Conservation (phyloP, 2,797 vertebrate genomes). For the Sebastes minor region DNA sequence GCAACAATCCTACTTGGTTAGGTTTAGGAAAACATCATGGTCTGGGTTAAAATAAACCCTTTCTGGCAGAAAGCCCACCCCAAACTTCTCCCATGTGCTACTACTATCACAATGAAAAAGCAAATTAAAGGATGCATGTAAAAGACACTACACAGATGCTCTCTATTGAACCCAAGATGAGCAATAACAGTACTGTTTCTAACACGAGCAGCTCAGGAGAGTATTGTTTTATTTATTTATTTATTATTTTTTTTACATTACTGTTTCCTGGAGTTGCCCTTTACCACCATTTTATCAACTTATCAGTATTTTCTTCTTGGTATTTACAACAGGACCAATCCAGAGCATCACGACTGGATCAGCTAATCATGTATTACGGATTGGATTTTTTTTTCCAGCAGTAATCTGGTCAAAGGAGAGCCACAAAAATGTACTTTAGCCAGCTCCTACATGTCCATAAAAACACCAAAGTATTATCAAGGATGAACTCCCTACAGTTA, state of each 20-base stretch:
- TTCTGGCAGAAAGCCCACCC: too few relatives aligned
- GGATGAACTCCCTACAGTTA: neutral
- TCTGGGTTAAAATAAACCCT: too few relatives aligned
- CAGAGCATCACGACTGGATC: neutral
- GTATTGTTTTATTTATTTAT: neutral
- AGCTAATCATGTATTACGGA: neutral
- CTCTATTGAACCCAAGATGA: neutral
- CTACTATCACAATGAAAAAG: neutral
- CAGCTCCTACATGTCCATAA: neutral
- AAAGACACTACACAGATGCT: constrained; percentile 8
- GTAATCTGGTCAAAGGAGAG: neutral
- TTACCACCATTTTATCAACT: neutral
- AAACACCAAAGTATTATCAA: neutral
- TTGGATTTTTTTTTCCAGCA: neutral
- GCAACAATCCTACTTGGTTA: too few relatives aligned
- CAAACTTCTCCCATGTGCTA: neutral
- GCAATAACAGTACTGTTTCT: neutral
- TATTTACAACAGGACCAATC: neutral
- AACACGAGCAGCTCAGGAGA: neutral
- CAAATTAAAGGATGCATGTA: neutral
- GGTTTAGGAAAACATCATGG: too few relatives aligned
- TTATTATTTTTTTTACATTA: neutral
- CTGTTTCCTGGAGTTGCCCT: neutral
- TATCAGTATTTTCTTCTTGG: neutral
- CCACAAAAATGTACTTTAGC: neutral